Base-by-base conservation (phyloP, 2,888 invertebrate genomes). In the Drosophila leonis region DNA sequence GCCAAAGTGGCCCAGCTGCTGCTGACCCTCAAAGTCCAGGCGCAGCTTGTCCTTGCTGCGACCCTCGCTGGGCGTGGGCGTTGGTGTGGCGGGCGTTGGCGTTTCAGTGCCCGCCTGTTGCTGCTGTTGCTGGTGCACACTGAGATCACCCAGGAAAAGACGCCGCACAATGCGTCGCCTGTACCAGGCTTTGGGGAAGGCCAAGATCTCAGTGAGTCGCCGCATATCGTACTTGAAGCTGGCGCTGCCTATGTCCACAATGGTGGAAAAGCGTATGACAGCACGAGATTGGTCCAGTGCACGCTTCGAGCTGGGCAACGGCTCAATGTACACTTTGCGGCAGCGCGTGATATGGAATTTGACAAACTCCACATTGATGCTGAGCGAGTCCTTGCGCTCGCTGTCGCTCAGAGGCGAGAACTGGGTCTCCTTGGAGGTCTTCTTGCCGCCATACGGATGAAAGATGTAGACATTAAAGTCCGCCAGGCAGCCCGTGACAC, bases 171-270 rank as follows among this genome's bases (percentile, higher is more conserved):
- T 98, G 80, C 97, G 97, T 42, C 98, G 95, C 4, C 99, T 94
- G 93, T 99, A 99, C 99, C 99, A 99, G 15, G 99, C 99, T 93
- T 98, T 98, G 0, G 99, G 99, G 92, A 99, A 99, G 0, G 98
- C 98, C 67, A 99, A 94, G 90, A 99, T 98, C 94, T 99, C 99
- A 0, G 98, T 97, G 74, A 99, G 93, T 0, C 99, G 95, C 39
- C 99, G 95, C 98, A 99, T 99, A 93, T 99, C 99, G 93, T 99
- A 99, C 92, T 99, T 98, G 93, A 99, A 99, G 29, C 97, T 98
- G 12, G 98, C 98, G 27, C 97, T 98, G 8, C 98, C 98, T 82
- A 98, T 98, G 93, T 98, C 98, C 88, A 98, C 96, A 80, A 98
- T 98, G 1, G 98, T 98, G 35, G 98, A 98, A 92, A 98, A 98